Conservation (phyloP, 1,140 invertebrate species). For the Drosophila punjabiensis region DNA sequence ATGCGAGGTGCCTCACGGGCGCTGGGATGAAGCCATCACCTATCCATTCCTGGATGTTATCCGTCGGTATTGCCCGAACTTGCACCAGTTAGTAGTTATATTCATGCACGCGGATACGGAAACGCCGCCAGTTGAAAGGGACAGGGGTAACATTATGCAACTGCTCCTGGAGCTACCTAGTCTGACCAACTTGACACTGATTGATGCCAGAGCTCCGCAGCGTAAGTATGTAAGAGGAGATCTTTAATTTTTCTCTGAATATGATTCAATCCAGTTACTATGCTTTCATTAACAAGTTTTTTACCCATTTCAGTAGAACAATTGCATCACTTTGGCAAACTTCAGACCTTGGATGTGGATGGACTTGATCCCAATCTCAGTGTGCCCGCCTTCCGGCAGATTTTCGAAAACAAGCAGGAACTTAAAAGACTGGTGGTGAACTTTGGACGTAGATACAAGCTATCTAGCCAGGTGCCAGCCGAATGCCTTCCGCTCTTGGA, state of each 20-base stretch:
- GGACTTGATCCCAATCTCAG: conserved; percentile 50
- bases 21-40: conserved; percentile 57
- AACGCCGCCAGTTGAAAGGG: conserved; percentile 3
- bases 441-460: conserved; percentile 31
- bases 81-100: conserved; percentile 49
- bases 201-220: conserved; percentile 55
- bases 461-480: conserved; percentile 13
- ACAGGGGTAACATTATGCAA: conserved; percentile 36
- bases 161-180: conserved; percentile 29
- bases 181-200: conserved; percentile 55
- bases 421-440: conserved; percentile 40
- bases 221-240: conserved; percentile 11
- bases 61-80: conserved; percentile 39
- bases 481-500: conserved; percentile 38
- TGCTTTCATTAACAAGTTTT: not conserved
- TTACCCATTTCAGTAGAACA: conserved; percentile 36
- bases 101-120: conserved; percentile 53
- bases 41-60: conserved; percentile 51
- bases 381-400: conserved; percentile 26
- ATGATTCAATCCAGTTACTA: not conserved
- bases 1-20: conserved; percentile 60
- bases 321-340: conserved; percentile 34
- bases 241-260: too few relatives aligned
- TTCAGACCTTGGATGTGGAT: conserved; percentile 60
- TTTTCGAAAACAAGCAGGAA: conserved; percentile 38